Evolutionary conservation across 2,113 vertebrate species (phyloP), one percentile per base, ranked within the genome.

Genomic region (Octodon degus): DNA sequence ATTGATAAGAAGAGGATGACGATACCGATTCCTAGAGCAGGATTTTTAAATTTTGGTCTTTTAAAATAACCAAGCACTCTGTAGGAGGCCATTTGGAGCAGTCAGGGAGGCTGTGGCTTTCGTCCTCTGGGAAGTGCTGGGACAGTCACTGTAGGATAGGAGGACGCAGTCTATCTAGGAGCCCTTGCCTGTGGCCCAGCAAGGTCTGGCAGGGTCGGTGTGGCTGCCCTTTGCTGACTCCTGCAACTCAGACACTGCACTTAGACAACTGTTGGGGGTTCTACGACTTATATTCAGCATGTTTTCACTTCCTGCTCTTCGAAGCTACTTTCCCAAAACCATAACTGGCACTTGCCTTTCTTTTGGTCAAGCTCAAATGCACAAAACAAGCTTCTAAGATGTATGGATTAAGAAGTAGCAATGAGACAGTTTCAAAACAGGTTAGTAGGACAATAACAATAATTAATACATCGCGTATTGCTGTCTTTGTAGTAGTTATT

Each of bases 251-350:
- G 43, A 32, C 0, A 0, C 81, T 91, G 5, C 86, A 8, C 74
- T 6, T 3, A 43, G 80, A 90, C 55, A 67, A 84, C 76, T 77
- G 77, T 82, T 47, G 2, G 6, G n/a, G 67, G 65, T 22, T 60
- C 4, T 88, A 0, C 16, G 34, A 58, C 82, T 83, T 88, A 2
- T 79, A 40, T 67, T 58, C 30, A 47, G n/a, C 53, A 67, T 14
- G n/a, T 16, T 63, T 76, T 77, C 7, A 12, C 58, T 94, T 91
- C 16, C 2, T 30, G 14, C 2, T 84, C 67, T 89, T 91, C 63
- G 9, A 88, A 67, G 74, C 89, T 94, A n/a, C 40, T 96, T 95
- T 92, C 20, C 4, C 60, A 43, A 84, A 86, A 53, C 37, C 37
- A 1, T 40, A 89, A 77, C 25, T 80, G 55, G 8, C 37, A 67